Evolutionary conservation across 2,113 vertebrate species (phyloP).

Genomic region (Urocolius indicus): DNA sequence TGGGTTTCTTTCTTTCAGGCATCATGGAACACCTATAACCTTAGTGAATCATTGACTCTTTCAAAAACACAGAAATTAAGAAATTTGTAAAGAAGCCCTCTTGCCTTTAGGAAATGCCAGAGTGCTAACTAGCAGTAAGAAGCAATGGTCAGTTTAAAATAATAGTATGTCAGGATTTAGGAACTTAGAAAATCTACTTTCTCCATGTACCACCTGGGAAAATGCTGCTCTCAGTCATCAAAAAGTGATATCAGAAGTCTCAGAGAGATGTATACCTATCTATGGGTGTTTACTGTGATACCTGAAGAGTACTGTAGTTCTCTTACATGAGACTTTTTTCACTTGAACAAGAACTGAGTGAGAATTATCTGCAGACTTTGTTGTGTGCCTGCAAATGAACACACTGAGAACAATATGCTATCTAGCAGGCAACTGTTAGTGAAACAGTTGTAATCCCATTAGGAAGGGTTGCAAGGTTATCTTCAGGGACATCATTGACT

Average conservation of each 20-base stretch:
- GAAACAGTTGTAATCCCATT: not conserved
- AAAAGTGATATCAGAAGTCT: not conserved
- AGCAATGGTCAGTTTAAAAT: not conserved
- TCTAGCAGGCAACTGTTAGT: not conserved
- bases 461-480: not conserved
- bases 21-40: not conserved
- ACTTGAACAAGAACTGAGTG: not conserved
- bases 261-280: not conserved
- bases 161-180: not conserved
- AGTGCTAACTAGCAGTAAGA: not conserved
- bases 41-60: not conserved
- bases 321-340: not conserved
- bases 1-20: not conserved
- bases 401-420: not conserved
- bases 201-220: not conserved
- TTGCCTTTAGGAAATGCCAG: not conserved
- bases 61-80: not conserved
- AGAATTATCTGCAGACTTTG: not conserved
- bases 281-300: not conserved
- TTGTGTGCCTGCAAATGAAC: not conserved
- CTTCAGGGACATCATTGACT: not conserved
- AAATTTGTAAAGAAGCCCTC: not conserved
- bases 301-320: not conserved
- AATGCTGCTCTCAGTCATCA: not conserved
- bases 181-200: not conserved